phyloP scores from a whole-genome alignment of 2,113 vertebrate species.

The human (Homo sapiens) region DNA sequence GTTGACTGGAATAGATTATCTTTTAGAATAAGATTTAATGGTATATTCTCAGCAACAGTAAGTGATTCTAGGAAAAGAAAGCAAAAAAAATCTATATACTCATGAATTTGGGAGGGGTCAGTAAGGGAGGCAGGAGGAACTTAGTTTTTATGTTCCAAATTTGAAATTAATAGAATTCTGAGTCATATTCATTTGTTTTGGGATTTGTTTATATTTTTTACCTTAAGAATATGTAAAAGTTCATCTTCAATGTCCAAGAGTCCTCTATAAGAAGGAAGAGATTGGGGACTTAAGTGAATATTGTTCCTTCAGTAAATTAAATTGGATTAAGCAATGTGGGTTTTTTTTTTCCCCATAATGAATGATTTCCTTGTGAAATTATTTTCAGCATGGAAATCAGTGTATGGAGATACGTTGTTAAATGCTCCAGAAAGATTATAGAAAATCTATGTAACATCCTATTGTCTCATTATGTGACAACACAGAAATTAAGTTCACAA shows the following conservation, averaged over 20 bases:
- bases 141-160: background rate
- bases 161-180: background rate
- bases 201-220: constrained; percentile 16
- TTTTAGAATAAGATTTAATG: too few species aligned
- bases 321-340: background rate
- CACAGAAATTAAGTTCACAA: background rate
- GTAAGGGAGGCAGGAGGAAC: background rate
- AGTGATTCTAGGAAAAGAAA: constrained; percentile 65
- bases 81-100: constrained; percentile 31
- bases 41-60: background rate
- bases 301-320: background rate
- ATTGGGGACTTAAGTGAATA: background rate
- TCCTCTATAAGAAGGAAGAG: background rate
- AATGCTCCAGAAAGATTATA: background rate
- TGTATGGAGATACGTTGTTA: background rate
- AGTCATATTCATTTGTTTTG: constrained; percentile 59
- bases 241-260: background rate
- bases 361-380: constrained; percentile 7
- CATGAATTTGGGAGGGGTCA: background rate
- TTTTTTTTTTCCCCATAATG: background rate
- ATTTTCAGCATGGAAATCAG: background rate
- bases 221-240: background rate
- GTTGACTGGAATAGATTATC: background rate
- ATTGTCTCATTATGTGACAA: background rate
- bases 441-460: background rate